Evolutionary conservation across 2,888 invertebrate genomes (phyloP).

Genomic region (Serripes groenlandicus): DNA sequence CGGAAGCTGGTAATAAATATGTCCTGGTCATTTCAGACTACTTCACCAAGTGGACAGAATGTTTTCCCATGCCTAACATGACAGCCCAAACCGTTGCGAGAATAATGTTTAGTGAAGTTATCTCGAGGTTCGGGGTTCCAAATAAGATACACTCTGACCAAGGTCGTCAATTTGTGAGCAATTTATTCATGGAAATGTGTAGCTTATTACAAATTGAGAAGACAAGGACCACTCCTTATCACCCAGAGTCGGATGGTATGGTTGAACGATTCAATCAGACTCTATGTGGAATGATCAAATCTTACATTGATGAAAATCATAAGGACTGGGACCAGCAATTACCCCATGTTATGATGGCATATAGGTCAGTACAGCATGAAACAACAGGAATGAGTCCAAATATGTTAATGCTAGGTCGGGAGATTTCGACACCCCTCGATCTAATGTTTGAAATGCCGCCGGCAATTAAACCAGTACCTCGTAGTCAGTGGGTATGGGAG

Average conservation of each 20-base stretch:
- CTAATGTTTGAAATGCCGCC: constrained; percentile 11
- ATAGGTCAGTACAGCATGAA: constrained; percentile 45
- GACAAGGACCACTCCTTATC: constrained; percentile 32
- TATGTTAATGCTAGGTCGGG: constrained; percentile 52
- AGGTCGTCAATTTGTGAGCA: constrained; percentile 42
- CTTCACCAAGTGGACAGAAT: constrained; percentile 56
- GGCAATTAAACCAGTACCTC: neutral
- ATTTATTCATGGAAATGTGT: constrained; percentile 50
- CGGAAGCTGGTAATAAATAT: constrained; percentile 35
- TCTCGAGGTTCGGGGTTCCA: constrained; percentile 42
- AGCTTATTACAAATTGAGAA: constrained; percentile 51
- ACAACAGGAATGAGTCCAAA: constrained; percentile 54
- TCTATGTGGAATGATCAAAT: constrained; percentile 32
- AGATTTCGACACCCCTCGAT: constrained; percentile 1
- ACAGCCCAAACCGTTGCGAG: constrained; percentile 33
- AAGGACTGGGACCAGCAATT: constrained; percentile 50
- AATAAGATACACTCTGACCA: constrained; percentile 52
- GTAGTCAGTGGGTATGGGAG: neutral
- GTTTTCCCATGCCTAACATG: constrained; percentile 37
- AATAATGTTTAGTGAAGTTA: constrained; percentile 33
- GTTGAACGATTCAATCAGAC: constrained; percentile 62
- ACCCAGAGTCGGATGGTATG: constrained; percentile 52
- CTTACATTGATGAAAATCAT: constrained; percentile 38
- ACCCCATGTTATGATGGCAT: constrained; percentile 61
- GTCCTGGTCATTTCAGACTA: constrained; percentile 41